Evolutionary conservation across 2,113 vertebrate species (phyloP).

Genomic region (Siphamia tubifer): DNA sequence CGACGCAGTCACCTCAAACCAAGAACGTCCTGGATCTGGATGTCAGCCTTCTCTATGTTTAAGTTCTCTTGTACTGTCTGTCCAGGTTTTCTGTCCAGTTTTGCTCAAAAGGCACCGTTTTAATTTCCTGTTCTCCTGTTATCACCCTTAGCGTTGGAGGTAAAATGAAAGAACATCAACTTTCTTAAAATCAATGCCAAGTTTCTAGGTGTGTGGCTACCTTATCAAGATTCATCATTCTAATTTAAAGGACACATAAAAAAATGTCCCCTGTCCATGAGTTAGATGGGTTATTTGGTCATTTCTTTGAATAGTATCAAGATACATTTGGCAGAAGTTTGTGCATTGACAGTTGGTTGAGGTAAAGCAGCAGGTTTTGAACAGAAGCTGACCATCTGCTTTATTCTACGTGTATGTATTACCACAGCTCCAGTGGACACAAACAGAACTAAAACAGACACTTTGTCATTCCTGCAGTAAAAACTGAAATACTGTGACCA

Average conservation of each 20-base stretch:
- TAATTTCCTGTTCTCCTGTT: too few relatives aligned
- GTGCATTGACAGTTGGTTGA: slow-evolving; percentile 37
- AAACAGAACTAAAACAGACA: slow-evolving; percentile 14
- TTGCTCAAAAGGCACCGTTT: not conserved
- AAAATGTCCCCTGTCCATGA: not conserved
- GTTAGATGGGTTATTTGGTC: not conserved
- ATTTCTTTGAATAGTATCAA: slow-evolving; percentile 10
- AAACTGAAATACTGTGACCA: not conserved
- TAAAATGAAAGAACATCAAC: too few relatives aligned
- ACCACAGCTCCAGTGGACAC: slow-evolving; percentile 23
- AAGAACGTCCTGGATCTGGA: slow-evolving; percentile 8
- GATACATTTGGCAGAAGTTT: slow-evolving; percentile 38
- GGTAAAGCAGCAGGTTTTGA: slow-evolving; percentile 36
- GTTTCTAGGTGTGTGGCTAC: too few relatives aligned
- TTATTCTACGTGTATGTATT: slow-evolving; percentile 45
- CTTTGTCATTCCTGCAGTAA: not conserved
- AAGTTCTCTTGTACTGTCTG: not conserved
- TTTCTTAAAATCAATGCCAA: too few relatives aligned
- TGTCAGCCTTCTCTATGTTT: not conserved
- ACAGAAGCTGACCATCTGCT: slow-evolving; percentile 70
- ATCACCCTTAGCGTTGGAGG: too few relatives aligned
- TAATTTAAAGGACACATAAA: too few relatives aligned
- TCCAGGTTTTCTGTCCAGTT: not conserved
- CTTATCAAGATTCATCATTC: too few relatives aligned
- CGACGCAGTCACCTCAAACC: not conserved